A percentile compares a stretch with the other conserved stretches of the same genome.
Evolutionary conservation across 2,888 invertebrate species (phyloP).

Genomic region (Drosophila greeni): DNA sequence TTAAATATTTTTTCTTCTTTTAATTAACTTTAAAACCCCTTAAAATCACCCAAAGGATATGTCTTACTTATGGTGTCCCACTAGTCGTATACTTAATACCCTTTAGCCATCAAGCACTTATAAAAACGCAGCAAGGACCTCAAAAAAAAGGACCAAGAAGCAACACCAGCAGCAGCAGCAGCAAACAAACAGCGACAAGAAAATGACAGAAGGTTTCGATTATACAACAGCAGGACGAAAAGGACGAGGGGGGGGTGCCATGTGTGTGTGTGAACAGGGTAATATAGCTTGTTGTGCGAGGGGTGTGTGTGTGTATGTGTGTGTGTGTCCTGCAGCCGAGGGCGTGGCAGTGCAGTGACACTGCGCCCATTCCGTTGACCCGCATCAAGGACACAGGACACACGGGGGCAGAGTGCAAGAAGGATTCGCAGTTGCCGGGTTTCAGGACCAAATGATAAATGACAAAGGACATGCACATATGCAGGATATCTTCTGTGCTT

Average conservation of each 20-base stretch:
- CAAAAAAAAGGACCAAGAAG: constrained; percentile 15
- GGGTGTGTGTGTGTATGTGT: neutral
- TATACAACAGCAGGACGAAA: constrained; percentile 54
- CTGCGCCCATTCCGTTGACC: constrained; percentile 64
- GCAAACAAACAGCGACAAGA: constrained; percentile 53
- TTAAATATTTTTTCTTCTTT: neutral
- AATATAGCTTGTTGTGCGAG: constrained; percentile 34
- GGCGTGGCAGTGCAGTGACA: constrained; percentile 62
- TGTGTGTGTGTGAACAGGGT: constrained; percentile 26
- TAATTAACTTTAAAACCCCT: neutral
- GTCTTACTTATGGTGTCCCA: neutral
- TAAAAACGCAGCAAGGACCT: constrained; percentile 31
- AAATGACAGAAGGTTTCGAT: constrained; percentile 69
- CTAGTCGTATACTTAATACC: constrained; percentile 31
- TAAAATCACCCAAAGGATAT: neutral
- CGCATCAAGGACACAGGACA: constrained; percentile 41
- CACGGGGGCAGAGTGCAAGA: constrained; percentile 22
- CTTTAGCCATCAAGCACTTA: constrained; percentile 28
- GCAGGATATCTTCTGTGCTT: too few species aligned
- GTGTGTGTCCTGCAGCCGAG: constrained; percentile 12
- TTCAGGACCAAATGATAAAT: constrained; percentile 68
- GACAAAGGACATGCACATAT: constrained; percentile 58
- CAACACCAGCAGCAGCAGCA: constrained; percentile 3
- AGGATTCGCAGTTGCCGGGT: constrained; percentile 57
- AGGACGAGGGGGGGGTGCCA: too few species aligned